Evolutionary conservation across 2,888 invertebrate species (phyloP), one percentile per base, ranked within the genome.

Genomic region (Latrodectus elegans): DNA sequence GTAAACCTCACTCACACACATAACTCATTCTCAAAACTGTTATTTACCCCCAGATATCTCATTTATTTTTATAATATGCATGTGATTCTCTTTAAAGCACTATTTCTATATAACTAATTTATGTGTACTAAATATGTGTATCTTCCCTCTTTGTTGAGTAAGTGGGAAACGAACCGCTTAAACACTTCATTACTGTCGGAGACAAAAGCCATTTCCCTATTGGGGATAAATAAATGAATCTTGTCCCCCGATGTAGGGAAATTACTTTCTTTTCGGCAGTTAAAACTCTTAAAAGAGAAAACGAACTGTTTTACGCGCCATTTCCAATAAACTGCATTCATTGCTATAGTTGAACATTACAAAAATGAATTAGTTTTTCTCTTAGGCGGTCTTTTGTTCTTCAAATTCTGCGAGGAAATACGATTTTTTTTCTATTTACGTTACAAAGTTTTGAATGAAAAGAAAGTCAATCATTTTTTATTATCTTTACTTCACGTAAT

Each of bases 121-220:
- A 38, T 38, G 6, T 38, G 10, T 26, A 72, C 77, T 84, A 77
- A 84, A 84, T 84, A 84, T 78, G 84, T 72, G 52, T 15, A 84
- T 65, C 52, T n/a, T 17, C 67, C 77, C 84, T 12, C n/a, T 14
- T 52, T 9, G 22, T 38, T 8, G 12, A 14, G 73, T 17, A 72
- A 72, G n/a, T 22, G 38, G 51, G 60, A 38, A 75, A 22, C 53
- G 49, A 49, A 83, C 64, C 70, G 64, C 76, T 71, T 84, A 84
- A 84, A 84, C 84, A 84, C 84, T 84, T 84, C 84, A 84, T 84
- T 84, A 84, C 72, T 64, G 84, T 72, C 84, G 65, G 77, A 84
- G 84, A 84, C 84, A 84, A 84, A 84, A 84, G 84, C 84, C 73
- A 78, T 84, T 84, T 84, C 53, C 84, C 83, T 75, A 64, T n/a